Evolutionary conservation across 1,140 invertebrate species (phyloP).

Genomic region (Drosophila carrolli): DNA sequence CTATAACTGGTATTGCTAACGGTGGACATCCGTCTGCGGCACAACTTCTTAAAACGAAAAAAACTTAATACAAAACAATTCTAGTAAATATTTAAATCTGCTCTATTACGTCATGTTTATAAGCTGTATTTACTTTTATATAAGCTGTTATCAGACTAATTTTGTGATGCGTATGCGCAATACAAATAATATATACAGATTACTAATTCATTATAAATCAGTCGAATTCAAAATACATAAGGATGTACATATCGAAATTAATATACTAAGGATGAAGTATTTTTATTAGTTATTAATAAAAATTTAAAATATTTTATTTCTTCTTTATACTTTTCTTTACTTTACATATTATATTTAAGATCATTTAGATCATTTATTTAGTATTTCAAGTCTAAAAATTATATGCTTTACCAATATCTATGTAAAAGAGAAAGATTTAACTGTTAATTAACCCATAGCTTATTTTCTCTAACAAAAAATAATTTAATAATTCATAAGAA

Average conservation of each 20-base stretch:
- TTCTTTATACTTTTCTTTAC: too few relatives aligned
- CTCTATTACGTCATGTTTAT: neutral
- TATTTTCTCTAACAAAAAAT: too few relatives aligned
- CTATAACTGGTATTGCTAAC: neutral
- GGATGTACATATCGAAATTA: too few relatives aligned
- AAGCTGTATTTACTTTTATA: too few relatives aligned
- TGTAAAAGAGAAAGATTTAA: too few relatives aligned
- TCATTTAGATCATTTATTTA: neutral
- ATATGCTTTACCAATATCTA: neutral
- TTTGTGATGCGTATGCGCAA: neutral
- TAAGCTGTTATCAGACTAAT: neutral
- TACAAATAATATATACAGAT: neutral
- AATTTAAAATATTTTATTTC: too few relatives aligned
- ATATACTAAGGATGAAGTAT: too few relatives aligned
- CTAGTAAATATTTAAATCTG: neutral
- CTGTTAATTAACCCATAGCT: too few relatives aligned
- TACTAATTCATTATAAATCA: neutral
- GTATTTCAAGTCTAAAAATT: neutral
- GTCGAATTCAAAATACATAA: too few relatives aligned
- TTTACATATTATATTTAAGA: too few relatives aligned
- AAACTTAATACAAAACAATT: neutral
- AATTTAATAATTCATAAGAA: neutral
- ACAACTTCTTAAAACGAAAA: neutral
- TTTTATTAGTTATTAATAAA: too few relatives aligned
- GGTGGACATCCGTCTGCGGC: neutral